Percentiles rank a stretch among this genome's conserved stretches.
These are phyloP conservation scores for Matsumyia berberina DNA, from an alignment of 2,888 invertebrate genomes.

Conservation along the genomic window DNA sequence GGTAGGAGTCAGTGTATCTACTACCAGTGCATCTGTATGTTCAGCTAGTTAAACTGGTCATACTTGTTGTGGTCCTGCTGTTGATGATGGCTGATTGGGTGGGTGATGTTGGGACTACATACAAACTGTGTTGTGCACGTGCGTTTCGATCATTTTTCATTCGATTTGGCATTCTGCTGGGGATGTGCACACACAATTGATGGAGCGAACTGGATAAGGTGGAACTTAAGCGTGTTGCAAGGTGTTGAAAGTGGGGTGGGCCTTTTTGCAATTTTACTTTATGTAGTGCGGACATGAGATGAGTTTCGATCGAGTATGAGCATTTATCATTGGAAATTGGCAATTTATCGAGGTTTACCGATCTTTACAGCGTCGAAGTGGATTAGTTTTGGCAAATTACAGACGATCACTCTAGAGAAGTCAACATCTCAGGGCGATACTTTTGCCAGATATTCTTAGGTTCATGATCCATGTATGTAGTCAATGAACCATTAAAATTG, in stretches of 20 bases:
- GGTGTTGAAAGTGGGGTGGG: constrained; percentile 57
- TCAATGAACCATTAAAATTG: no score
- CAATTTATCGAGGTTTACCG: no score
- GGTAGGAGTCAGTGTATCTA: constrained; percentile 35
- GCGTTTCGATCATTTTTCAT: constrained; percentile 67
- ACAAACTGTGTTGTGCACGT: constrained; percentile 37
- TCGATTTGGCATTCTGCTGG: constrained; percentile 52
- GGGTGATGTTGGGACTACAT: constrained; percentile 48
- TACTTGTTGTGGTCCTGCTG: constrained; percentile 67
- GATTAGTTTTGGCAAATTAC: no score
- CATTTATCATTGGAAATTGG: no score
- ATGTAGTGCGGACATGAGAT: constrained; percentile 30
- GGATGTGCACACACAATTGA: constrained; percentile 7
- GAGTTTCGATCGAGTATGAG: not conserved
- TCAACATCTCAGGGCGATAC: no score
- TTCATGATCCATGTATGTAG: no score
- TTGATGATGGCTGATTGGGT: constrained; percentile 59
- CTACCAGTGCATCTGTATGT: constrained; percentile 1
- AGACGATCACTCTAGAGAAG: no score
- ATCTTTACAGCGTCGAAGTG: no score
- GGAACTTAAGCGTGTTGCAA: constrained; percentile 24
- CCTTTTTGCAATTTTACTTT: constrained; percentile 27
- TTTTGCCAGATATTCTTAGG: no score
- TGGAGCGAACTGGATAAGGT: constrained; percentile 44
- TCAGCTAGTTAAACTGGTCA: constrained; percentile 73